Base-by-base conservation (phyloP, 2,113 vertebrate species). In the Cynopterus brachyotis region DNA sequence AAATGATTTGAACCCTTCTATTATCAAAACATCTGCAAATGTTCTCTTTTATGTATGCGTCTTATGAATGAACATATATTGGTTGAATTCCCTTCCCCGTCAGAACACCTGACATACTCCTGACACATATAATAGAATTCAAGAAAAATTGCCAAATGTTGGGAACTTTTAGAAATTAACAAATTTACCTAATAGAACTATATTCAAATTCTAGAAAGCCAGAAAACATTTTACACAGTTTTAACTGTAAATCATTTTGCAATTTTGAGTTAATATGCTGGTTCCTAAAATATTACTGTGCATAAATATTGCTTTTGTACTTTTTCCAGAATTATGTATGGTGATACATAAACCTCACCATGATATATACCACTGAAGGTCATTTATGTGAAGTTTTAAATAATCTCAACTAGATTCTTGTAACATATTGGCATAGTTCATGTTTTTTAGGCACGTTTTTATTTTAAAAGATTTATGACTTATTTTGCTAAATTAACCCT, bases 11-110 rank as follows among this genome's bases (percentile, higher is more conserved):
- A 98, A 97, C 96, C 93, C 78, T 98, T 93, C 96, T 79, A 85
- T 98, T 98, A 98, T 97, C 97, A 97, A 98, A 98, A 98, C 95
- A 98, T 98, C 98, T 98, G 94, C 96, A 96, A 97, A 96, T 92
- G 93, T 89, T 98, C 0, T 3, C 92, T 97, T 97, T 96, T 88
- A 90, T 96, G 69, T 89, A 90, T 40, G 16, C 67, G 96, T 96
- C 96, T 16, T 94, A 93, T 93, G 97, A 96, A 90, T n/a, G 59
- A 90, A 75, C 69, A 94, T 67, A 76, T 57, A 72, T 42, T 78
- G 70, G 90, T 47, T 75, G 84, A 92, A 91, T 76, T 89, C 62
- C n/a, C 89, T 93, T 47, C 64, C 85, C 45, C 30, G 13, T 86
- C 55, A 2, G 17, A 82, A 69, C 26, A 93, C 78, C 83, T 93